phyloP scores from a whole-genome alignment of 1,140 invertebrate species.

The Drosophila bifasciata region DNA sequence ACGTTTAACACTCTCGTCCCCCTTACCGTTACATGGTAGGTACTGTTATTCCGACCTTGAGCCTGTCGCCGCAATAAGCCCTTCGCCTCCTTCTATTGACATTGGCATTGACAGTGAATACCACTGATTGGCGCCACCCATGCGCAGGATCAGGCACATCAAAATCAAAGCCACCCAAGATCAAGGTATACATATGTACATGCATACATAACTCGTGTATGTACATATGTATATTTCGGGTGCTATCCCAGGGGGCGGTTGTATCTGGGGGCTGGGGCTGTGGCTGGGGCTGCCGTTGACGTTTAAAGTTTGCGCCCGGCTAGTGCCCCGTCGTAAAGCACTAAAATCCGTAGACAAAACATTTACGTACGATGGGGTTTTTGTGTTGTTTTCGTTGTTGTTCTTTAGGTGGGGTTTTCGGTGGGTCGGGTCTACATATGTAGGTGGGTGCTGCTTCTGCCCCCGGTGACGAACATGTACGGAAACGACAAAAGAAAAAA shows the following conservation, averaged over 20 bases:
- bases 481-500: slow-evolving; percentile 51
- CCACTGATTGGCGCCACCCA: slow-evolving; percentile 7
- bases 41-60: background rate
- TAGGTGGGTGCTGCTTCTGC: slow-evolving; percentile 1
- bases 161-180: slow-evolving; percentile 34
- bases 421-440: slow-evolving; percentile 7
- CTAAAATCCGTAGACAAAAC: slow-evolving; percentile 76
- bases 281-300: slow-evolving; percentile 41
- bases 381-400: slow-evolving; percentile 37
- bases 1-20: too few species aligned
- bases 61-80: background rate
- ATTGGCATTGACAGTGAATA: slow-evolving; percentile 37
- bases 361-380: slow-evolving; percentile 49
- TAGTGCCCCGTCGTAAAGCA: slow-evolving; percentile 70
- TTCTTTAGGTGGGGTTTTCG: slow-evolving; percentile 11
- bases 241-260: slow-evolving; percentile 14
- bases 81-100: slow-evolving; percentile 22
- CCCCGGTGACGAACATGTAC: slow-evolving; percentile 48
- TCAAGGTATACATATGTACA: slow-evolving; percentile 12
- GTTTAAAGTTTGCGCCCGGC: slow-evolving; percentile 58
- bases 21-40: background rate
- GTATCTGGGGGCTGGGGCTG: slow-evolving; percentile 24
- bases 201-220: background rate
- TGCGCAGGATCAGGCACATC: slow-evolving; percentile 34
- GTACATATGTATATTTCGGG: too few species aligned